Conservation (phyloP, 2,113 vertebrate species). For the Nesogale talazaci region DNA sequence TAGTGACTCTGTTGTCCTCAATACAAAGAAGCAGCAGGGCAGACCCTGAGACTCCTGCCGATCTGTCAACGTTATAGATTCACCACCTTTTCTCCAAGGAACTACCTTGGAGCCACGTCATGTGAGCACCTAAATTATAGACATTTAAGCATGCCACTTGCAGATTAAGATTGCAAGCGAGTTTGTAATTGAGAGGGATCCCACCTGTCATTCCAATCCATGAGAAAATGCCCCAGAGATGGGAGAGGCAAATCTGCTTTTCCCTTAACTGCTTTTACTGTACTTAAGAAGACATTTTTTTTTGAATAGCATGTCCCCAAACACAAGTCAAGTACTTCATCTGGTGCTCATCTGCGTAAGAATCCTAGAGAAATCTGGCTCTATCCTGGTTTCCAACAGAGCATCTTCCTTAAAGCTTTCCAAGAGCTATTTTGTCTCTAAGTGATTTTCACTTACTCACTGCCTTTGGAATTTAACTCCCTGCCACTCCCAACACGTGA, state of each 20-base stretch:
- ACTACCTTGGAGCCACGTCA: background rate
- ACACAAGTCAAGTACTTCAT: conserved; percentile 68
- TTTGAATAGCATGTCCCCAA: background rate
- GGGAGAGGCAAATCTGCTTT: conserved; percentile 29
- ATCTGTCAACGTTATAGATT: background rate
- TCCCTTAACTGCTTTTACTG: conserved; percentile 43
- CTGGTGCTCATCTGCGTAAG: conserved; percentile 72
- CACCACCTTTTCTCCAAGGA: background rate
- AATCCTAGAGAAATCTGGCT: conserved; percentile 60
- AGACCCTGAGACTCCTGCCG: background rate
- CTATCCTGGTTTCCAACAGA: conserved; percentile 61
- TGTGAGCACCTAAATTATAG: background rate
- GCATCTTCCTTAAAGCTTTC: conserved; percentile 65
- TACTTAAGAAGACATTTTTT: conserved; percentile 66
- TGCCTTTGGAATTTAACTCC: conserved; percentile 59
- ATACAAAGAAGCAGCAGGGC: background rate
- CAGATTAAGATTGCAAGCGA: background rate
- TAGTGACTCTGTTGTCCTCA: background rate
- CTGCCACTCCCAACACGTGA: background rate
- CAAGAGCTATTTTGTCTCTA: conserved; percentile 66
- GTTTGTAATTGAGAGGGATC: background rate
- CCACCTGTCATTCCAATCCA: background rate
- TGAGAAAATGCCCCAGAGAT: conserved; percentile 51
- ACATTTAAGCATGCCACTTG: background rate
- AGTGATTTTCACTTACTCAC: conserved; percentile 63